These are phyloP conservation scores for Anniella stebbinsi DNA, from an alignment of 2,797 vertebrate genomes.

Conservation along the genomic window DNA sequence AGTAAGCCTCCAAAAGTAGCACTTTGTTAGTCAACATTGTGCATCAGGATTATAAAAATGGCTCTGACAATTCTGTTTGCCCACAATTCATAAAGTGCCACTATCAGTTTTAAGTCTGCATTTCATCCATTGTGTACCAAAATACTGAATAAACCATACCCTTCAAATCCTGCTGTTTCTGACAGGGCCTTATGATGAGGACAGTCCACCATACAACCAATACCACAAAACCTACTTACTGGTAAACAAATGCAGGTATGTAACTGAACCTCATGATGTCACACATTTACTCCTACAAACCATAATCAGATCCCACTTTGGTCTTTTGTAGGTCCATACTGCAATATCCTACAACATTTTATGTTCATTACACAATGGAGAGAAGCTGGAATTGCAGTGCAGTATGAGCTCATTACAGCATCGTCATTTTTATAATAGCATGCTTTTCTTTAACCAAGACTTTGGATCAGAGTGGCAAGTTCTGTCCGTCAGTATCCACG, in stretches of 20 bases:
- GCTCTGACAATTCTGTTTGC: conserved; percentile 81
- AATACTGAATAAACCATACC: conserved; percentile 52
- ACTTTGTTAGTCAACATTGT: conserved; percentile 78
- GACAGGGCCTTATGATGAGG: conserved; percentile 71
- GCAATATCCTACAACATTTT: conserved; percentile 73
- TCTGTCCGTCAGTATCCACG: conserved; percentile 90
- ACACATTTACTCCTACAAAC: conserved; percentile 67
- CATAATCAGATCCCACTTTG: conserved; percentile 65
- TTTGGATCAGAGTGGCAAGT: conserved; percentile 85
- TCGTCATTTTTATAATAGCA: conserved; percentile 72
- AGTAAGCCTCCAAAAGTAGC: conserved; percentile 80
- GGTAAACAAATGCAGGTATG: conserved; percentile 78
- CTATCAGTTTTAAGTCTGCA: conserved; percentile 71
- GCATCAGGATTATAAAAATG: conserved; percentile 82
- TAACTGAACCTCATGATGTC: conserved; percentile 72
- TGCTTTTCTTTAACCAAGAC: conserved; percentile 66
- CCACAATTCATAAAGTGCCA: conserved; percentile 85
- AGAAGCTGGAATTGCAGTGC: conserved; percentile 74
- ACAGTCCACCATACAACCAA: conserved; percentile 77
- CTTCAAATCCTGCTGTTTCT: conserved; percentile 56
- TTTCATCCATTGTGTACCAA: conserved; percentile 53
- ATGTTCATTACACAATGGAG: conserved; percentile 75
- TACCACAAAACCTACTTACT: conserved; percentile 80
- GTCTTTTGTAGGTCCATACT: conserved; percentile 72
- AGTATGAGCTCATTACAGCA: conserved; percentile 68